Percentiles rank a stretch among this genome's conserved stretches.
These are phyloP conservation scores for Gavia stellata DNA, from an alignment of 2,113 vertebrate genomes.

Conservation along the genomic window DNA sequence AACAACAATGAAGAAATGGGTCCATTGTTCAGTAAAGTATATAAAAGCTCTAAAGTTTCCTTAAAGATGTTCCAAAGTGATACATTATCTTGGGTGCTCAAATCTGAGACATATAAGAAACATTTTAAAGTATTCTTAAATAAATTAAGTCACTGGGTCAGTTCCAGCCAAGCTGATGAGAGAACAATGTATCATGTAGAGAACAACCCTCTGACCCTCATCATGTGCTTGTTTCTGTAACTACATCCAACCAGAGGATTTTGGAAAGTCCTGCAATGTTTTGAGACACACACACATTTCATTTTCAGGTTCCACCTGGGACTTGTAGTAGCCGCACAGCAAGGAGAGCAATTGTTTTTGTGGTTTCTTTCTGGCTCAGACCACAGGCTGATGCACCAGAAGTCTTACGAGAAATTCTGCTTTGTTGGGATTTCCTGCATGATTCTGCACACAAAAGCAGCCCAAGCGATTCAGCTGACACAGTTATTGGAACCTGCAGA, in stretches of 20 bases:
- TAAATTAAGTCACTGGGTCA: not conserved
- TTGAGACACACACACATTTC: not conserved
- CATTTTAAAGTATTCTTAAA: not conserved
- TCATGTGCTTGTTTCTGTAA: not conserved
- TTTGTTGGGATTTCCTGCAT: slow-evolving; percentile 56
- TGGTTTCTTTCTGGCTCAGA: slow-evolving; percentile 46
- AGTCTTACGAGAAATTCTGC: slow-evolving; percentile 50
- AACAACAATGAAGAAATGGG: not conserved
- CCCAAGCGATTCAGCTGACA: slow-evolving; percentile 16
- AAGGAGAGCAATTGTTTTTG: slow-evolving; percentile 33
- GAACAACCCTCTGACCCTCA: not conserved
- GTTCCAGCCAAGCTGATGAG: slow-evolving; percentile 15
- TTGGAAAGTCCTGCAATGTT: not conserved
- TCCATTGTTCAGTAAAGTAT: not conserved
- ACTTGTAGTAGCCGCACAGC: not conserved
- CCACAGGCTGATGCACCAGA: slow-evolving; percentile 31
- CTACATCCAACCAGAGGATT: not conserved
- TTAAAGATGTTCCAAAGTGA: not conserved
- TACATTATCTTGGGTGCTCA: not conserved
- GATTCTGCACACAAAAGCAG: slow-evolving; percentile 37
- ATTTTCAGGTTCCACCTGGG: slow-evolving; percentile 41
- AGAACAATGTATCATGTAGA: not conserved
- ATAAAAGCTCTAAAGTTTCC: slow-evolving; percentile 7
- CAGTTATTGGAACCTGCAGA: slow-evolving; percentile 31
- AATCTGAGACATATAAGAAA: not conserved